Evolutionary conservation across 2,888 invertebrate genomes (phyloP), one percentile per base, ranked within the genome.

Genomic region (Coleophora deauratella): DNA sequence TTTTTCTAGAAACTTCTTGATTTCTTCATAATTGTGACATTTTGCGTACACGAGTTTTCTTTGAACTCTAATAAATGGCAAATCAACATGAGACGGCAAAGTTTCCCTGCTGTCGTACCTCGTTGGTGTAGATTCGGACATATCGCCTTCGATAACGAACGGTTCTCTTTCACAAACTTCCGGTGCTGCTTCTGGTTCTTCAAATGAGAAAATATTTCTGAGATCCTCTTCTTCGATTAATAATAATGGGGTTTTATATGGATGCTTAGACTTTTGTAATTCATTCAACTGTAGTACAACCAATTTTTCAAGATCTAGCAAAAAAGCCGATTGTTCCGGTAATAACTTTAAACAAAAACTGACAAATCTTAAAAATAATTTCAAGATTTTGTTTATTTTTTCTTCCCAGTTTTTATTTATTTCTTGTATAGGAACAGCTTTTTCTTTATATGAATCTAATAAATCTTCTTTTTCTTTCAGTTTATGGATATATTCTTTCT

Each of bases 211-310:
- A 27, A 61, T 31, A 49, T 72, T 75, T 36, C 49, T 37, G 15
- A 59, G 39, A 0, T 55, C 51, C 15, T 68, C 58, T 46, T 62
- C 56, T 12, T 75, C 62, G 33, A 74, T 34, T 43, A 85, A 56
- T 45, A 81, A 67, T 30, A 69, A 55, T 15, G 62, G 38, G 21
- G 41, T 44, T 3, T 50, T 49, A 34, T 51, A 40, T 4, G 74
- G 74, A n/a, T 52, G 45, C 51, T 74, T 74, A 10, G 52, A 44
- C 51, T 70, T 77, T 52, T 70, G 62, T 13, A 85, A 68, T 63
- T 85, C 82, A 50, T 77, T 77, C 37, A 85, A 49, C 52, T 85
- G 85, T 40, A 85, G 59, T 27, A 81, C 61, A 14, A 84, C 67
- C 69, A 85, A 62, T 56, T 74, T 79, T 59, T 85, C 73, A 37